A percentile compares a stretch with the other conserved stretches of the same genome.
phyloP scores from a whole-genome alignment of 2,888 invertebrate species.

The Heliconius hortense region DNA sequence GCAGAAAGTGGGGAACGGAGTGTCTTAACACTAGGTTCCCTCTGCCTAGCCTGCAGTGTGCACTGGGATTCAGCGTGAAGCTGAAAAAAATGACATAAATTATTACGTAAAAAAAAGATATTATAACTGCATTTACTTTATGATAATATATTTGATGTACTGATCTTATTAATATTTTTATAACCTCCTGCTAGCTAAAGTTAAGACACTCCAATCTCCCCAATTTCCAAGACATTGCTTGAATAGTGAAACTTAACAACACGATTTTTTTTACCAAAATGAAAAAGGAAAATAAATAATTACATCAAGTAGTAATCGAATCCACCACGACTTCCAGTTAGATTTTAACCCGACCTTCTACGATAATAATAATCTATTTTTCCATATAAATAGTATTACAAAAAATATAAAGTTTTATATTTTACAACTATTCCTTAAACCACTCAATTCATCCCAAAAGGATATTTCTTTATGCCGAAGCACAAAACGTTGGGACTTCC shows the following conservation, averaged over 20 bases:
- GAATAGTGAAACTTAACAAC: no score
- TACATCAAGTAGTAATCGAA: neutral
- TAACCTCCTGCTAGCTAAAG: neutral
- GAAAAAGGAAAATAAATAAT: no score
- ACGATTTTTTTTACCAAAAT: no score
- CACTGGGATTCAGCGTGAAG: no score
- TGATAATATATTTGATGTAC: no score
- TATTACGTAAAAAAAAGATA: no score
- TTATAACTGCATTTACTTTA: no score
- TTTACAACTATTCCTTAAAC: neutral
- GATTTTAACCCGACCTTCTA: neutral
- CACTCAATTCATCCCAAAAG: slow-evolving; percentile 11
- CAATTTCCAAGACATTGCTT: neutral
- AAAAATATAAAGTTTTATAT: slow-evolving; percentile 4
- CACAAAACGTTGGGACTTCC: slow-evolving; percentile 16
- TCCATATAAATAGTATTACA: neutral
- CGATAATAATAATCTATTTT: neutral
- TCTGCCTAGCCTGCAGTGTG: no score
- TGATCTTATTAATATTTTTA: no score
- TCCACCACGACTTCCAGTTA: neutral
- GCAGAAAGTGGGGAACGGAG: no score
- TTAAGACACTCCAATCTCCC: neutral
- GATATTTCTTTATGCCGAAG: slow-evolving; percentile 16
- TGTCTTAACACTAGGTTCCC: no score
- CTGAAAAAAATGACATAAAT: no score